These are phyloP conservation scores for Thunnus maccoyii DNA, from an alignment of 2,113 vertebrate species.

Conservation along the genomic window DNA sequence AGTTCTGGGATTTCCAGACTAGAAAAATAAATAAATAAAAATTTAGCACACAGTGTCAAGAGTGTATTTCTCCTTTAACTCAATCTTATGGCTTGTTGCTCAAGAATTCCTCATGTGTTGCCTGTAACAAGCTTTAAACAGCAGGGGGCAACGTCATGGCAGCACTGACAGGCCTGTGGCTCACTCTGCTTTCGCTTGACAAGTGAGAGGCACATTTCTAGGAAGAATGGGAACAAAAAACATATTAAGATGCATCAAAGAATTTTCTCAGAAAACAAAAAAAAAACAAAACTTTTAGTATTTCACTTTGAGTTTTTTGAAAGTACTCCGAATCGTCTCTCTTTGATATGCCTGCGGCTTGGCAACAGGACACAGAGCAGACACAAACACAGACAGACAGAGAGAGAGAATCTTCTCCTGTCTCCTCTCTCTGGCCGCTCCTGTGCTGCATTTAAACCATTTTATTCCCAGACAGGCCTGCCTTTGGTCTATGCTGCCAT, in stretches of 20 bases:
- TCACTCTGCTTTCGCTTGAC: not conserved
- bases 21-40: not conserved
- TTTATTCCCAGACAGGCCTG: slow-evolving; percentile 45
- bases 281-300: slow-evolving; percentile 48
- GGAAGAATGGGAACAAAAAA: slow-evolving; percentile 40
- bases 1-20: not conserved
- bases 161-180: not conserved
- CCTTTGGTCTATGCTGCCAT: slow-evolving; percentile 28
- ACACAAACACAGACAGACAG: slow-evolving; percentile 25
- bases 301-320: slow-evolving; percentile 42
- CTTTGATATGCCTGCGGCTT: slow-evolving; percentile 63
- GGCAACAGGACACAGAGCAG: slow-evolving; percentile 60
- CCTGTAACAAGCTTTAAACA: slow-evolving; percentile 52
- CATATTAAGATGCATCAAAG: slow-evolving; percentile 49
- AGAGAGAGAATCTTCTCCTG: not conserved
- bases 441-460: slow-evolving; percentile 39
- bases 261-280: slow-evolving; percentile 36
- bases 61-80: not conserved
- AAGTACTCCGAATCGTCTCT: slow-evolving; percentile 12
- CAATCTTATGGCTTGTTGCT: slow-evolving; percentile 3
- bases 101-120: not conserved
- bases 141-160: slow-evolving; percentile 68
- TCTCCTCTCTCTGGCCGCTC: not conserved
- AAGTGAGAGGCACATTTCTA: slow-evolving; percentile 23
- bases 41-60: not conserved